Base-by-base conservation (phyloP, 2,888 invertebrate species). In the Sepiola atlantica region DNA sequence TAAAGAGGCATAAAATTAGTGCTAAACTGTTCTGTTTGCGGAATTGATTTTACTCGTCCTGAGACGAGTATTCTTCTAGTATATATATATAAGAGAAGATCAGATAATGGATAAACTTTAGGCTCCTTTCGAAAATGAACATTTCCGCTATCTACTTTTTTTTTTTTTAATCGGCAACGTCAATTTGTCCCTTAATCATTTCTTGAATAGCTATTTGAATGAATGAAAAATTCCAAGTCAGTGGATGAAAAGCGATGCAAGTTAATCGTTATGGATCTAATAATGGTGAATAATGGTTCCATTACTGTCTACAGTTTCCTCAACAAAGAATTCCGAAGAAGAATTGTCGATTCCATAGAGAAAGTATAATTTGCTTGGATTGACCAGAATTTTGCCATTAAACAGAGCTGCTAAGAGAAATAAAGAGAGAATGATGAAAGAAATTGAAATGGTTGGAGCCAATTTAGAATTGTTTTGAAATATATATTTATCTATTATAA, bases 251-350 rank as follows among this genome's bases (percentile, higher is more conserved):
- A 77, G 77, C 10, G 77, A 77, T n/a, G n/a, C 77, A 77, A n/a
- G 77, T 77, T 77, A 77, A 77, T 77, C n/a, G 3, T 77, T n/a
- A 2, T 77, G n/a, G 77, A 77, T 77, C 77, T 77, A 77, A 77
- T 77, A 77, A 77, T 77, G 77, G n/a, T n/a, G n/a, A 77, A 77
- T 77, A 77, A 77, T 77, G 77, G n/a, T 77, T 77, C 77, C 77
- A 77, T 77, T 77, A 77, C n/a, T 77, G 77, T n/a, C 77, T 77
- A n/a, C 77, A 77, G 77, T 77, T 77, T 28, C n/a, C 77, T 77
- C 28, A 77, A 77, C 77, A 77, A 77, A 77, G 77, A 77, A 77
- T 77, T 77, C n/a, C 14, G n/a, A n/a, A 16, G 77, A 77, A 77
- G n/a, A 14, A 77, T 77, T 77, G 28, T 28, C 1, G n/a, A n/a